These are phyloP conservation scores for Bombylius discolor DNA, from an alignment of 2,888 invertebrate genomes.

Conservation along the genomic window DNA sequence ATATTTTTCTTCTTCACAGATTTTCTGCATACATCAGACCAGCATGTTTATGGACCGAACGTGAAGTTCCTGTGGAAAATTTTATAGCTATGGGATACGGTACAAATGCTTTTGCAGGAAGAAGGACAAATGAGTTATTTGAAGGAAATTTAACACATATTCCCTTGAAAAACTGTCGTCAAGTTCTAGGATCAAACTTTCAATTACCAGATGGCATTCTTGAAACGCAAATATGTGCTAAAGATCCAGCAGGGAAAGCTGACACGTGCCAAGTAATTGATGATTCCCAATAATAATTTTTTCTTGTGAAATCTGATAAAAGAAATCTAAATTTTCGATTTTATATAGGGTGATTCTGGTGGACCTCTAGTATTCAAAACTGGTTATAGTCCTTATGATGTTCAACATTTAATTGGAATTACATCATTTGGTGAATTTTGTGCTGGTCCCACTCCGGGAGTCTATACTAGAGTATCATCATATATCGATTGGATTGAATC, in stretches of 20 bases:
- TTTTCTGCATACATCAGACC: conserved; percentile 34
- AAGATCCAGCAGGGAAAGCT: conserved; percentile 18
- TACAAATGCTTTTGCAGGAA: conserved; percentile 35
- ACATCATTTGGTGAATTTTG: conserved; percentile 17
- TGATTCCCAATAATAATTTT: conserved; percentile 1
- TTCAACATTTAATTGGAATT: conserved; percentile 12
- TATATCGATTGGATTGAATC: conserved; percentile 13
- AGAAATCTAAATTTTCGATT: not conserved
- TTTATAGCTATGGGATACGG: conserved; percentile 53
- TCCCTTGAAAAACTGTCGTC: conserved; percentile 25
- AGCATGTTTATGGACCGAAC: conserved; percentile 42
- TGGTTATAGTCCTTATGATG: not conserved
- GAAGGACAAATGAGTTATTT: conserved; percentile 27
- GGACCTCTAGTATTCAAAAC: conserved; percentile 14
- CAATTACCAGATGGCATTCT: conserved; percentile 20
- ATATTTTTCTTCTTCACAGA: not conserved
- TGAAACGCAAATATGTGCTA: conserved; percentile 29
- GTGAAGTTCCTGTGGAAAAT: conserved; percentile 29
- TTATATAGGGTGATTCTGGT: conserved; percentile 22
- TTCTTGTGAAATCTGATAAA: not conserved
- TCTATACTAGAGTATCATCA: conserved; percentile 14
- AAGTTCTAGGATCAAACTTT: conserved; percentile 16
- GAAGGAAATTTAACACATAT: conserved; percentile 28
- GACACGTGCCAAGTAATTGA: conserved; percentile 2
- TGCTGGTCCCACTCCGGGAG: conserved; percentile 8